Evolutionary conservation across 2,888 invertebrate genomes (phyloP).

Genomic region (Ypsolopha sequella): DNA sequence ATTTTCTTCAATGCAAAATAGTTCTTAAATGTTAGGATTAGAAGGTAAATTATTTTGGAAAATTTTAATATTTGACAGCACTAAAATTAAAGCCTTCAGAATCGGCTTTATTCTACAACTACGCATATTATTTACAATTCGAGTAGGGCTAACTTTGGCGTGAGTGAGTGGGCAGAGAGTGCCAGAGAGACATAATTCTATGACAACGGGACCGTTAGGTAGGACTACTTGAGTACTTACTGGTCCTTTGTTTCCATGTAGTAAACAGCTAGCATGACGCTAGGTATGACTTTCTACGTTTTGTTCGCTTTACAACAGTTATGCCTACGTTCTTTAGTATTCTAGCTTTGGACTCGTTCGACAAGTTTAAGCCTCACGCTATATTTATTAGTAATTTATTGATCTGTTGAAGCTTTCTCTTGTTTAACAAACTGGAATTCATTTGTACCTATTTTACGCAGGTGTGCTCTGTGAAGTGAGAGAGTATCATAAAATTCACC

Average conservation of each 20-base stretch:
- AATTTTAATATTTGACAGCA: too few relatives aligned
- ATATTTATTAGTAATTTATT: background rate
- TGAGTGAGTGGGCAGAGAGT: background rate
- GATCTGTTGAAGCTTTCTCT: background rate
- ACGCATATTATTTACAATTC: too few relatives aligned
- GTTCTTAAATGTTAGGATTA: too few relatives aligned
- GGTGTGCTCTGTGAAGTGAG: background rate
- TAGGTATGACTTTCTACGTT: background rate
- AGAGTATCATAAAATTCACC: background rate
- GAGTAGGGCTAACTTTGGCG: background rate
- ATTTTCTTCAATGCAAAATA: too few relatives aligned
- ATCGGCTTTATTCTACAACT: too few relatives aligned
- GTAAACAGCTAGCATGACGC: background rate
- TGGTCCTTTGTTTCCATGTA: constrained; percentile 1
- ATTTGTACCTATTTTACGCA: background rate
- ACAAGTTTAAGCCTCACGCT: background rate
- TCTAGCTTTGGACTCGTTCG: background rate
- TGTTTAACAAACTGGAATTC: background rate
- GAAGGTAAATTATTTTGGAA: too few relatives aligned
- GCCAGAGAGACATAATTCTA: background rate
- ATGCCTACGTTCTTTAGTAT: background rate
- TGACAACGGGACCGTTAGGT: background rate
- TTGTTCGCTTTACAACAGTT: background rate
- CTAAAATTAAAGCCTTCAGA: too few relatives aligned
- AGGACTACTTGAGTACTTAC: background rate